A percentile compares a stretch with the other conserved stretches of the same genome.
phyloP scores from a whole-genome alignment of 2,113 vertebrate genomes.

The Aphelocoma coerulescens region DNA sequence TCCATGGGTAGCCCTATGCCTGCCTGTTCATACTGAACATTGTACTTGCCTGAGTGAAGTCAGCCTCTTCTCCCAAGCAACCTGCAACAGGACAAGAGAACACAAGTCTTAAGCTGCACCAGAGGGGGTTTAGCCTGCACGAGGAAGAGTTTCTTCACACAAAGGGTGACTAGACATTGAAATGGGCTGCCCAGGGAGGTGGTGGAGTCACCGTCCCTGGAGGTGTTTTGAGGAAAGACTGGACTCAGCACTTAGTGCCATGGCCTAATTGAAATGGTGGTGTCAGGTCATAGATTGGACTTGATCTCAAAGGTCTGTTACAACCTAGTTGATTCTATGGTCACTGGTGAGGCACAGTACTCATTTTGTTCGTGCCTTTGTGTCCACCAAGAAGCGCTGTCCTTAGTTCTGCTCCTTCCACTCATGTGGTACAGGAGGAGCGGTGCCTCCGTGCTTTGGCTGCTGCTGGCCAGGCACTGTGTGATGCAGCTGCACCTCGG shows the following conservation, averaged over 20 bases:
- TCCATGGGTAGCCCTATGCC: rapidly evolving
- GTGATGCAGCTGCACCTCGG: rapidly evolving
- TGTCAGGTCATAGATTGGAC: neutral
- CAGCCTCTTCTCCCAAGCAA: neutral
- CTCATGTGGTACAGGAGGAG: rapidly evolving
- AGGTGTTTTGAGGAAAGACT: neutral
- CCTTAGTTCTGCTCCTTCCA: neutral
- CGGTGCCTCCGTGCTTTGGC: rapidly evolving
- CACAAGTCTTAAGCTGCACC: neutral
- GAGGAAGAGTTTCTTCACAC: neutral
- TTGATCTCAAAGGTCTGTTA: neutral
- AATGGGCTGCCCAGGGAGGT: neutral
- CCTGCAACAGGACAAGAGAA: neutral
- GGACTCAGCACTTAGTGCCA: neutral
- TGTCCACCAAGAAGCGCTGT: neutral
- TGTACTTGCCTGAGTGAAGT: neutral
- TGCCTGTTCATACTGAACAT: too few species aligned
- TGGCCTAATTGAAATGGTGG: neutral
- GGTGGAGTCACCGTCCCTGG: neutral
- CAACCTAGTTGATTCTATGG: neutral
- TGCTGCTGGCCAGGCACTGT: neutral
- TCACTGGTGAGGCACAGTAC: rapidly evolving
- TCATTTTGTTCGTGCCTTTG: neutral
- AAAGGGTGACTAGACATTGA: neutral
- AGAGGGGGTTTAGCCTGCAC: neutral